Evolutionary conservation across 1,140 invertebrate genomes (phyloP).

Genomic region (Calycopis cecrops): DNA sequence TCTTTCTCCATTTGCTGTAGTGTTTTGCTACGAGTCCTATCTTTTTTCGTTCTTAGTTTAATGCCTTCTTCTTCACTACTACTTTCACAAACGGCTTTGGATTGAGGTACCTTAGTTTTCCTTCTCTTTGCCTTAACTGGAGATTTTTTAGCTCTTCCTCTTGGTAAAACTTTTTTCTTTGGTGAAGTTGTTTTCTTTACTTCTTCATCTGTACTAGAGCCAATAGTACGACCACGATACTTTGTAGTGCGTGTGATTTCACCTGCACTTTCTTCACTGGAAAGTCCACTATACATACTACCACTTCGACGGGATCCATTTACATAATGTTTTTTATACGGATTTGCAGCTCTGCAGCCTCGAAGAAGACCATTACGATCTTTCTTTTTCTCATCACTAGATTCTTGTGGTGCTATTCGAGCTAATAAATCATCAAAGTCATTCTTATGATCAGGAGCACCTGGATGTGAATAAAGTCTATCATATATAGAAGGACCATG

Average conservation of each 20-base stretch:
- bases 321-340: slow-evolving; percentile 84
- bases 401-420: slow-evolving; percentile 81
- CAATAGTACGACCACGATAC: slow-evolving; percentile 61
- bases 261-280: slow-evolving; percentile 77
- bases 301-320: slow-evolving; percentile 83
- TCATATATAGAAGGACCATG: slow-evolving; percentile 93
- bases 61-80: slow-evolving; percentile 77
- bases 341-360: slow-evolving; percentile 76
- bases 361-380: slow-evolving; percentile 83
- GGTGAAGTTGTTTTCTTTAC: slow-evolving; percentile 54
- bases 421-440: slow-evolving; percentile 83
- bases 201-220: slow-evolving; percentile 71
- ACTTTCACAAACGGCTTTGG: slow-evolving; percentile 72
- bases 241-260: slow-evolving; percentile 62
- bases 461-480: slow-evolving; percentile 83
- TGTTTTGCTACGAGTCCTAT: slow-evolving; percentile 75
- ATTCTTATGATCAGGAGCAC: slow-evolving; percentile 79
- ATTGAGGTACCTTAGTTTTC: slow-evolving; percentile 62
- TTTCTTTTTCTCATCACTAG: slow-evolving; percentile 78
- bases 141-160: slow-evolving; percentile 54
- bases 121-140: slow-evolving; percentile 61
- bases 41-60: slow-evolving; percentile 71
- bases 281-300: slow-evolving; percentile 80
- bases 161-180: slow-evolving; percentile 68
- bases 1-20: slow-evolving; percentile 84